Percentiles rank a stretch among this genome's conserved stretches.
These are phyloP conservation scores for Cervus canadensis DNA, from an alignment of 2,113 vertebrate species.

Conservation along the genomic window DNA sequence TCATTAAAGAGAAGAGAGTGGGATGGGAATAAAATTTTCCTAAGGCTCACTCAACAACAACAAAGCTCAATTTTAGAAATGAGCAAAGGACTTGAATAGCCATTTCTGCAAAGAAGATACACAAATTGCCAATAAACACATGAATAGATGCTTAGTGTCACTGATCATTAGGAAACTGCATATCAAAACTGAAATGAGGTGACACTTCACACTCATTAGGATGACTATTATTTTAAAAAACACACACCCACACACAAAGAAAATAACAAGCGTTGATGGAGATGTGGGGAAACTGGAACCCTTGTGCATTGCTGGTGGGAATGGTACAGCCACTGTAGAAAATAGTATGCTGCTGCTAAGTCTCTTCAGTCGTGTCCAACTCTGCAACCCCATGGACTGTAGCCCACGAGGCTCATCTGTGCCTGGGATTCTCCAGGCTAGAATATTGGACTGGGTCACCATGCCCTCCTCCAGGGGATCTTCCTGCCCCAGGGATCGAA, in stretches of 20 bases:
- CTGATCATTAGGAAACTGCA: not conserved
- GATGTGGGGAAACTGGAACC: not conserved
- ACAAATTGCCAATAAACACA: not conserved
- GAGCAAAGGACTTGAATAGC: not conserved
- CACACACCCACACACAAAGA: not conserved
- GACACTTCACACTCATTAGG: not conserved
- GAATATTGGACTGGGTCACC: not conserved
- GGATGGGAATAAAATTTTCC: not conserved
- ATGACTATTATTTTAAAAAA: not conserved
- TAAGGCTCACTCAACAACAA: not conserved
- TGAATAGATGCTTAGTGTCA: not conserved
- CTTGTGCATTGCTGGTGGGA: not conserved
- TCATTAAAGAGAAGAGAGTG: not conserved
- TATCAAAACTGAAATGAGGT: not conserved
- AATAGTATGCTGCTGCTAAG: rapidly evolving
- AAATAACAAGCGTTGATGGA: not conserved
- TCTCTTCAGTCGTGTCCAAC: rapidly evolving
- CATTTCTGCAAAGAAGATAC: not conserved
- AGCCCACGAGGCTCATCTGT: not conserved
- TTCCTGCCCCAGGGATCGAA: not conserved
- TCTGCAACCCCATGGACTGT: not conserved
- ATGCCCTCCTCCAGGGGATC: not conserved
- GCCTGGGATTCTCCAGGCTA: not conserved
- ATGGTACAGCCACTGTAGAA: not conserved
- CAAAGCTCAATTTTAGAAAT: not conserved